Percentiles rank a stretch among this genome's conserved stretches.
These are phyloP conservation scores for Sarcoramphus papa DNA, from an alignment of 2,797 vertebrate species.

Conservation along the genomic window DNA sequence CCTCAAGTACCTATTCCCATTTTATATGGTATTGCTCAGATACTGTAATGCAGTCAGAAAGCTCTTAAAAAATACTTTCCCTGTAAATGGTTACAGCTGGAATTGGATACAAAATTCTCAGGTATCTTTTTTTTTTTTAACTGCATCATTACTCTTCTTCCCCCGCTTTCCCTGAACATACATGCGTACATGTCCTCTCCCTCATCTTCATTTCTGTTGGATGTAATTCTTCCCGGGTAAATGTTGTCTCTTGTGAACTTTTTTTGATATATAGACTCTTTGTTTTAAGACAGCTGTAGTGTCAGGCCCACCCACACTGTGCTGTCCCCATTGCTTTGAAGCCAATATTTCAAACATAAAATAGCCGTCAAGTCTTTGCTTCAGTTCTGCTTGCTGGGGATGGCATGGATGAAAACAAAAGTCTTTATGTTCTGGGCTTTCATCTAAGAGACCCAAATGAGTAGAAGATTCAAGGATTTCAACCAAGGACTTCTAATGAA, in stretches of 20 bases:
- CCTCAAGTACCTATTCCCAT: background rate
- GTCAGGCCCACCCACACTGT: constrained; percentile 40
- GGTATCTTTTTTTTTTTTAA: background rate
- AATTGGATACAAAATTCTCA: background rate
- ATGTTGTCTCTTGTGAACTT: background rate
- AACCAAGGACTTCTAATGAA: background rate
- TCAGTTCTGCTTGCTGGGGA: background rate
- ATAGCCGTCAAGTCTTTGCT: background rate
- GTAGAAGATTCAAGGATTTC: background rate
- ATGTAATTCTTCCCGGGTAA: background rate
- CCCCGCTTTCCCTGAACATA: background rate
- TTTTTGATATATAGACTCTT: constrained; percentile 28
- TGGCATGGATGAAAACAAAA: constrained; percentile 44
- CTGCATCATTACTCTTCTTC: background rate
- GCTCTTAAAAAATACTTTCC: background rate
- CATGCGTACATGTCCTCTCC: background rate
- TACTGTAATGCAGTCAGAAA: background rate
- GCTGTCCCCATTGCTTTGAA: constrained; percentile 34
- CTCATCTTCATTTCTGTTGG: background rate
- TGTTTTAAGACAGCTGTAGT: constrained; percentile 36
- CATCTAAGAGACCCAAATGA: background rate
- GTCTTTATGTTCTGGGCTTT: constrained; percentile 38
- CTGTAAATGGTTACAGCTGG: background rate
- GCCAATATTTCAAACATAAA: constrained; percentile 46
- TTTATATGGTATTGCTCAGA: background rate